Base-by-base conservation (phyloP, 1,140 invertebrate genomes). In the Trachymyrmex septentrionalis region DNA sequence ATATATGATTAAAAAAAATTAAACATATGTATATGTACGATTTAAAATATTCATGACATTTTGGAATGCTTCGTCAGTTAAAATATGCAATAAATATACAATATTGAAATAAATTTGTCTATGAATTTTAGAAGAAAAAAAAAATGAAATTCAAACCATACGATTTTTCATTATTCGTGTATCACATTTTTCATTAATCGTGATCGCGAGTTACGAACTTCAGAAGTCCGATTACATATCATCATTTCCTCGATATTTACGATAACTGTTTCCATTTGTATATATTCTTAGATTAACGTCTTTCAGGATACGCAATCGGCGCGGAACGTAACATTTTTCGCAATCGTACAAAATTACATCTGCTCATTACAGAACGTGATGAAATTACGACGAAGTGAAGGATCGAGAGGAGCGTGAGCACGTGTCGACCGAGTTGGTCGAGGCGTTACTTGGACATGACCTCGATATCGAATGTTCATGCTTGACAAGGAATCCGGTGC, bases 401-500 rank as follows among this genome's bases (percentile, higher is more conserved):
- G 24, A 63, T 63, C 71, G n/a, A 16, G 69, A 59, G 48, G 16
- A 64, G 53, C 24, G 21, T 14, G 61, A 77, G 85, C 69, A 63
- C 27, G 69, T 73, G 76, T 53, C 53, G 48, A 30, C 27, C 27
- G 64, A 34, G 21, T 53, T 44, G 84, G 53, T 89, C 59, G 57
- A 64, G 66, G 63, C 64, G 50, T 76, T 81, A 76, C 73, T 87
- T 55, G 77, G 57, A 66, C 73, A 55, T 73, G 86, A 71, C 88
- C 76, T 72, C 85, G 90, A 91, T 92, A 93, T 91, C 90, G 90
- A 84, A 88, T 76, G 86, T 90, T 90, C 87, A 88, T 88, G 88
- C 87, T 92, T 87, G 91, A 92, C 91, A 91, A 92, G 92, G 91
- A 92, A 92, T 92, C 87, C 86, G 77, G 76, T 57, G 90, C 92